Conservation (phyloP, 2,113 vertebrate genomes). For the Panurus biarmicus region DNA sequence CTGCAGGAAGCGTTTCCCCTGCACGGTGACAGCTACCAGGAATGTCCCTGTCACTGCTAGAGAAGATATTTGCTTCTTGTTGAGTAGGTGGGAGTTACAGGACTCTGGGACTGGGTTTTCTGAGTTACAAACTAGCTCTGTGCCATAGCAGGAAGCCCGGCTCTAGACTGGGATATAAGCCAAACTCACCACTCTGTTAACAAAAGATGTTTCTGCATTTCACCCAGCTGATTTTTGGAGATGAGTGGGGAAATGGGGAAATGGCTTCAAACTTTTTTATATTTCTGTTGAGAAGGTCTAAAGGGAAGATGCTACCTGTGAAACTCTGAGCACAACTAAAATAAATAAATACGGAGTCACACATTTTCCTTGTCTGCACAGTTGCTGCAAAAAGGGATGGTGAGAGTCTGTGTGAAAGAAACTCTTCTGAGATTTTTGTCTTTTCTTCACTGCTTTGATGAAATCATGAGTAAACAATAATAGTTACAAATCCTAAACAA, state of each 20-base stretch:
- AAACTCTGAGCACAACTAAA: slow-evolving; percentile 59
- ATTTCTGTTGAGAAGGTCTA: slow-evolving; percentile 56
- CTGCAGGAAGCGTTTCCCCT: neutral
- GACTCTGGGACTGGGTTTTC: neutral
- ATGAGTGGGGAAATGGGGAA: neutral
- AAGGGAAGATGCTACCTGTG: slow-evolving; percentile 54
- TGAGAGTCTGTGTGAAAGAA: neutral
- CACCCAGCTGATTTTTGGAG: neutral
- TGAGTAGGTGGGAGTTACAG: neutral
- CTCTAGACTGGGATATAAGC: neutral
- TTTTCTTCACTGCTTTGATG: neutral
- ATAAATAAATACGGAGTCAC: slow-evolving; percentile 17
- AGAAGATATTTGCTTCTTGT: neutral
- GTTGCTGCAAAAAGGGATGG: neutral
- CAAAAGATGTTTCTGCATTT: slow-evolving; percentile 19
- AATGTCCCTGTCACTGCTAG: neutral
- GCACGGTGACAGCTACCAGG: neutral
- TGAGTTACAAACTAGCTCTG: neutral
- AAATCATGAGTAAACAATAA: neutral
- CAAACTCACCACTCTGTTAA: neutral
- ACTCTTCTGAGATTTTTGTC: neutral
- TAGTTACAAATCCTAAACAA: neutral
- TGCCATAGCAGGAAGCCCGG: neutral
- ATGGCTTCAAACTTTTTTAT: slow-evolving; percentile 27
- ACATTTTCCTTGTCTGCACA: neutral